Conservation (phyloP, 2,113 vertebrate genomes). For the Callorhinus ursinus region DNA sequence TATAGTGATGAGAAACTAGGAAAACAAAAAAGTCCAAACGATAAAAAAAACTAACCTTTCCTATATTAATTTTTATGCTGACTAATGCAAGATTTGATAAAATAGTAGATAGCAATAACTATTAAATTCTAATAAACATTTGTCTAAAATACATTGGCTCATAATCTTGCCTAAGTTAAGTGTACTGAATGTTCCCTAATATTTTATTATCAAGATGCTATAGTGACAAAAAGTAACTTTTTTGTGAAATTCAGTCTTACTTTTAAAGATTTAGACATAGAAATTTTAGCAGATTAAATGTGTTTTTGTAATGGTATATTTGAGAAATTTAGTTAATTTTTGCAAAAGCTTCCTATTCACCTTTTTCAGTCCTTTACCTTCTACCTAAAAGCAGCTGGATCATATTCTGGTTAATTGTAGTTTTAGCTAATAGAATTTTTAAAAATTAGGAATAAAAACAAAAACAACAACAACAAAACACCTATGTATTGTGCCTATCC, state of each 20-base stretch:
- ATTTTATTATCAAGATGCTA: slow-evolving; percentile 9
- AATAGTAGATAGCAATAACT: not conserved
- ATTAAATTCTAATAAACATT: slow-evolving; percentile 37
- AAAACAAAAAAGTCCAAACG: not conserved
- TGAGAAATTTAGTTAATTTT: slow-evolving; percentile 38
- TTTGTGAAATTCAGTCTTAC: slow-evolving; percentile 19
- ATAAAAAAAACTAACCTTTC: not conserved
- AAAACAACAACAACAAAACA: not conserved
- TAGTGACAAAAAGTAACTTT: not conserved
- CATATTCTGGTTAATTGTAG: not conserved
- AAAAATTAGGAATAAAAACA: not conserved
- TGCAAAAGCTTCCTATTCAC: not conserved
- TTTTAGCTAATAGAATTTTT: not conserved
- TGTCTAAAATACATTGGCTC: not conserved
- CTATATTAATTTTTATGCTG: not conserved
- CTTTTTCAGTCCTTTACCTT: not conserved
- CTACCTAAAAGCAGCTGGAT: not conserved
- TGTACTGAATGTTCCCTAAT: not conserved
- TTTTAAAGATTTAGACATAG: slow-evolving; percentile 1
- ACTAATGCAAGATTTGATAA: not conserved
- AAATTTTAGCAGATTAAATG: not conserved
- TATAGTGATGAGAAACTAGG: not conserved
- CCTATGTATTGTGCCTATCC: not conserved
- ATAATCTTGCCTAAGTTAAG: not conserved
- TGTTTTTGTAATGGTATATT: not conserved